Evolutionary conservation across 2,888 invertebrate species (phyloP), one percentile per base, ranked within the genome.

Genomic region (Agrenia bidenticulata): DNA sequence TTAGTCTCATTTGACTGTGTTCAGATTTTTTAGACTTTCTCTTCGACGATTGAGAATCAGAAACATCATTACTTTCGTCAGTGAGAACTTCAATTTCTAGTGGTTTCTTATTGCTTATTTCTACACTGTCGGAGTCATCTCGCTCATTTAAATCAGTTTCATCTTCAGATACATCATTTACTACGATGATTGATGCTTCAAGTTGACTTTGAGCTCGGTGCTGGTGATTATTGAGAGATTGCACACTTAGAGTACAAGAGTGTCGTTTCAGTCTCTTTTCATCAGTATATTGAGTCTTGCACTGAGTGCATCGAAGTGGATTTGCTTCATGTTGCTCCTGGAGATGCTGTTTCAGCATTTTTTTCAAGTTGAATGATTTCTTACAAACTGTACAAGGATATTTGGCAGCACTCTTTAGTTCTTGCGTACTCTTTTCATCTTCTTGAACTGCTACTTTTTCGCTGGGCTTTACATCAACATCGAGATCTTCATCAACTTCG

Each of bases 241-340:
- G 15, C 4, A 64, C 54, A 21, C 59, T 64, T n/a, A 64, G 23
- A 11, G 58, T 50, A 37, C 69, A 72, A 2, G 64, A 50, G 45
- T 69, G 72, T 24, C 58, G 62, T 15, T 39, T 49, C 1, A 65
- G 27, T 11, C 61, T 55, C 27, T 56, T 63, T 15, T 65, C 63
- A 49, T 72, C 72, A 1, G 63, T 61, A 39, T 56, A 72, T 39
- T 72, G 69, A 5, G 58, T 54, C 27, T 61, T 45, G 26, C 72
- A 66, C 13, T 45, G 23, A 5, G 19, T 1, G 41, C 71, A 68
- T 11, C 54, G 50, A 26, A 60, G 66, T 15, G 71, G 64, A 57
- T 68, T 71, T 13, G 37, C 61, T 0, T 60, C 50, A 37, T 72
- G 72, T 7, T 26, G 26, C 45, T 65, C 56, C 2, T 67, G 60